Evolutionary conservation across 2,797 vertebrate species (phyloP), one percentile per base, ranked within the genome.

Genomic region (Bryconaethiops microstoma): DNA sequence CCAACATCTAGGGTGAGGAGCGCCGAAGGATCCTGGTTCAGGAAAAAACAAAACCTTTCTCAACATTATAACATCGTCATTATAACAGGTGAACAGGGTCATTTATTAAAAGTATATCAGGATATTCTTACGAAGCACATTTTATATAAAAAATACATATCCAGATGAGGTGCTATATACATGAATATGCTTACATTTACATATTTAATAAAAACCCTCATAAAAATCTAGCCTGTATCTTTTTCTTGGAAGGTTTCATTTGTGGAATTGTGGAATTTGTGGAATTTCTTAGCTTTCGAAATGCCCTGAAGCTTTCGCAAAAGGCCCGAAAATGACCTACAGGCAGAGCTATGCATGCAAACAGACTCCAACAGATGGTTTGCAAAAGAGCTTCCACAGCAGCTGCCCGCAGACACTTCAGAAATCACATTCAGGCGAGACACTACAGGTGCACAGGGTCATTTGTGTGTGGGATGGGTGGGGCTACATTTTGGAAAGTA

Each of bases 311-410:
- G 35, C 35, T 35, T 35, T 35, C 35, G 35, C 35, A 35, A 35
- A 35, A 23, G 59, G 21, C 50, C 54, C 60, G 39, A 74, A 6
- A 60, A 87, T 81, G 83, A 86, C 81, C 85, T 84, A 85, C 42
- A 57, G 69, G 1, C 80, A 86, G 84, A 86, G 86, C 89, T 88
- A 90, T 80, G 83, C 84, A 86, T 83, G 82, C 79, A 81, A 89
- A 90, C 88, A 88, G 88, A 90, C 90, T 91, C 88, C 89, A 88
- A 83, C 71, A 86, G 67, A 86, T 87, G 87, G 90, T 80, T 86
- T 35, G 35, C 35, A 35, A 35, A 35, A 35, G 35, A 35, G 35
- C 35, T 35, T 2, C 35, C 35, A 5, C 35, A 35, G 35, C 35
- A 35, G 35, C 35, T 35, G 35, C 35, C 35, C 35, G 35, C 35